phyloP scores from a whole-genome alignment of 1,140 invertebrate genomes.

The Triops cancriformis region DNA sequence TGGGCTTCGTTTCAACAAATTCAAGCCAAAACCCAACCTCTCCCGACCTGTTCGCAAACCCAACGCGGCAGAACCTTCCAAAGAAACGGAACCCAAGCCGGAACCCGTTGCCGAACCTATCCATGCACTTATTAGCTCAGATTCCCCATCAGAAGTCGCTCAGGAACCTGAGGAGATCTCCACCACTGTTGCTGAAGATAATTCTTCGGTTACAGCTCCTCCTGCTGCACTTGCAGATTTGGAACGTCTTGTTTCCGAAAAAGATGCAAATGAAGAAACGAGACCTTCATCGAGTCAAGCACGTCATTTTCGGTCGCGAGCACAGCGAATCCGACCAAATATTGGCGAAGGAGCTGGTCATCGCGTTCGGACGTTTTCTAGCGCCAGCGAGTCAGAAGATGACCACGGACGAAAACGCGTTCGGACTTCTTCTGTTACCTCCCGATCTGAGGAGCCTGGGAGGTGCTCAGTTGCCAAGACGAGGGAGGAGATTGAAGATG shows the following conservation, averaged over 20 bases:
- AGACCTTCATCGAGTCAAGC: neutral
- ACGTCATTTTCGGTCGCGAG: neutral
- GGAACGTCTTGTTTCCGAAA: neutral
- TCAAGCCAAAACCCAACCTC: neutral
- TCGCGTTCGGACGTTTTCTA: slow-evolving; percentile 24
- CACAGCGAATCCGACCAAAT: slow-evolving; percentile 14
- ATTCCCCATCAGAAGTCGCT: neutral
- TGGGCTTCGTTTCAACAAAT: neutral
- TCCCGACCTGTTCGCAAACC: neutral
- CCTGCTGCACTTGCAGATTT: neutral
- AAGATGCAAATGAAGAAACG: neutral
- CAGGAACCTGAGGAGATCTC: neutral
- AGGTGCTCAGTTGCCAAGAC: neutral
- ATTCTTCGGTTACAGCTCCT: neutral
- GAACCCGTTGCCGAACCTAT: neutral
- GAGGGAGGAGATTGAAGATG: neutral
- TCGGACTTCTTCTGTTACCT: neutral
- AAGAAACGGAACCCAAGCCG: neutral
- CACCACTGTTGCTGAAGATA: neutral
- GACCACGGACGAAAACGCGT: slow-evolving; percentile 8
- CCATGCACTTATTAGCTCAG: neutral
- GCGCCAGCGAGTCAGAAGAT: slow-evolving; percentile 26
- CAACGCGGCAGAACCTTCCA: neutral
- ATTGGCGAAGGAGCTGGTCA: slow-evolving; percentile 13
- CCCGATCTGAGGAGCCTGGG: neutral